Conservation (phyloP, 2,888 invertebrate species). For the Hecatera dysodea region DNA sequence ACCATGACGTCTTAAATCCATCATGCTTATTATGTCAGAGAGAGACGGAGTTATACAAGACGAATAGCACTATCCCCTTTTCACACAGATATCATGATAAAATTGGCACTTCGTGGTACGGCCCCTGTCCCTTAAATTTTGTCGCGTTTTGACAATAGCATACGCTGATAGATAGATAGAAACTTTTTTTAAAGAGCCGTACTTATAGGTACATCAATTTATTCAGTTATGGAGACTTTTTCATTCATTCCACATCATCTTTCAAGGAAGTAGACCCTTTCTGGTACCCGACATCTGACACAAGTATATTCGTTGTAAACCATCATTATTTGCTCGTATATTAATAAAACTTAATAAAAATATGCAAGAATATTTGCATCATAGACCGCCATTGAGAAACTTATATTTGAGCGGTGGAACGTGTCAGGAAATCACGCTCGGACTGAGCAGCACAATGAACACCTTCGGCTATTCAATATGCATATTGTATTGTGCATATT, state of each 20-base stretch:
- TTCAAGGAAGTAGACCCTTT: constrained; percentile 10
- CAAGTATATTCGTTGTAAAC: not conserved
- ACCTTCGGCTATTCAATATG: constrained; percentile 29
- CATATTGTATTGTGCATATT: constrained; percentile 14
- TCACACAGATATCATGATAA: too few species aligned
- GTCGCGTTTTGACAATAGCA: too few species aligned
- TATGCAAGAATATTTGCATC: constrained; percentile 71
- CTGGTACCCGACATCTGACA: not conserved
- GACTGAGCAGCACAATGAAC: constrained; percentile 22
- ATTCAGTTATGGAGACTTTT: too few species aligned
- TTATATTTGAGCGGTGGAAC: constrained; percentile 35
- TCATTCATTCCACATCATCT: not conserved
- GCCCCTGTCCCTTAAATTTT: too few species aligned
- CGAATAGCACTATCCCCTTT: too few species aligned
- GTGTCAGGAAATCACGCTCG: constrained; percentile 46
- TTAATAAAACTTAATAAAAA: constrained; percentile 47
- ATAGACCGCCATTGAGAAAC: constrained; percentile 68
- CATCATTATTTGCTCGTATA: not conserved
- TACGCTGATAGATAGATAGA: too few species aligned
- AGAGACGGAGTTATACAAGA: too few species aligned
- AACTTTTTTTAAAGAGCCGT: too few species aligned
- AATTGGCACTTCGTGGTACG: too few species aligned
- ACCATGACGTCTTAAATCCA: too few species aligned
- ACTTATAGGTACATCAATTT: too few species aligned
- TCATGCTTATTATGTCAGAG: too few species aligned